phyloP scores from a whole-genome alignment of 2,113 vertebrate genomes.

The Cinclus cinclus region DNA sequence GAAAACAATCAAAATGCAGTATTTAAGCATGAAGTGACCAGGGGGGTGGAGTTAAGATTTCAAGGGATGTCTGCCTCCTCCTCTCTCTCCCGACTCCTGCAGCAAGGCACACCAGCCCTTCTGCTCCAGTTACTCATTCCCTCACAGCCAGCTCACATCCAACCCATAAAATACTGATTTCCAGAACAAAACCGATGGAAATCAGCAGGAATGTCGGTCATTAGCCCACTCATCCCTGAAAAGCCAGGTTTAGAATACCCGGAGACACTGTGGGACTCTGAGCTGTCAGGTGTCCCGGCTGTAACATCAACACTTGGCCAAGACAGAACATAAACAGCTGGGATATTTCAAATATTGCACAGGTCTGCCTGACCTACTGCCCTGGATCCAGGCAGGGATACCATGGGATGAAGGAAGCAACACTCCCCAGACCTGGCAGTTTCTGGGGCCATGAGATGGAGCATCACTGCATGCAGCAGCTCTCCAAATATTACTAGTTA shows the following conservation, averaged over 20 bases:
- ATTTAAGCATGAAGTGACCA: neutral
- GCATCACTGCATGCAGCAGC: neutral
- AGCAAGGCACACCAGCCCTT: neutral
- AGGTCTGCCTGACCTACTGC: neutral
- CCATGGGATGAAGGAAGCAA: neutral
- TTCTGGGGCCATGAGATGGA: neutral
- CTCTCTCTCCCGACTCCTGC: neutral
- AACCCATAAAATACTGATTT: neutral
- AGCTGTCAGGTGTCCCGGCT: neutral
- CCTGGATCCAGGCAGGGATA: neutral
- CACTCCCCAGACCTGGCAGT: too few relatives aligned
- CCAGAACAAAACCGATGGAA: neutral
- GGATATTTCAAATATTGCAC: neutral
- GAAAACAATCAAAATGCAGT: neutral
- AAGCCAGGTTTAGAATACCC: accelerated
- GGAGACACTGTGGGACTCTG: neutral
- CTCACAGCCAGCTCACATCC: neutral
- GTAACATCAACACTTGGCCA: neutral
- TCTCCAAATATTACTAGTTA: neutral
- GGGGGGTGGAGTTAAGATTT: neutral
- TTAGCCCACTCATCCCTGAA: neutral
- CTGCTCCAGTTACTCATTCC: neutral
- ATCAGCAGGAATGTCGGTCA: neutral
- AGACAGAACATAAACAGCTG: neutral
- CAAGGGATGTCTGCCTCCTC: neutral